phyloP scores from a whole-genome alignment of 1,140 invertebrate species.

The Oscheius sp. region DNA sequence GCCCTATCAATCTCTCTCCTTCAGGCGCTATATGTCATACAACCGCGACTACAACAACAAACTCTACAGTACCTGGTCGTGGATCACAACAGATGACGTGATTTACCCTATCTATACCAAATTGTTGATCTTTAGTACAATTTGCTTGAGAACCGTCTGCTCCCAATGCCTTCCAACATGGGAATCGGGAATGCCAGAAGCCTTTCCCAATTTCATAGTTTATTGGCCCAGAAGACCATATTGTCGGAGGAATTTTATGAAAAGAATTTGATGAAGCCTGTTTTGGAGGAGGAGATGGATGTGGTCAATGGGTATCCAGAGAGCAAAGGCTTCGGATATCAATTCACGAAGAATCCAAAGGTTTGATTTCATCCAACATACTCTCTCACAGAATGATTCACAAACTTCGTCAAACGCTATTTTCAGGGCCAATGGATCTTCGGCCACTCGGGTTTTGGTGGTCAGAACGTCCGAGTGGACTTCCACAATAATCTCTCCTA shows the following conservation, averaged over 20 bases:
- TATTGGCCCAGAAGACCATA: slow-evolving; percentile 19
- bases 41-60: slow-evolving; percentile 30
- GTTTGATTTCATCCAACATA: too few species aligned
- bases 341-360: slow-evolving; percentile 33
- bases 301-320: slow-evolving; percentile 33
- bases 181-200: slow-evolving; percentile 34
- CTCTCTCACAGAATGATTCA: slow-evolving; percentile 5
- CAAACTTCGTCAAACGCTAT: not conserved
- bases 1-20: slow-evolving; percentile 6
- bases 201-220: slow-evolving; percentile 33
- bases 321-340: slow-evolving; percentile 39
- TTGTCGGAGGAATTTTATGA: not conserved
- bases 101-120: not conserved
- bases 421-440: slow-evolving; percentile 43
- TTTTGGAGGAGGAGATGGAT: slow-evolving; percentile 34
- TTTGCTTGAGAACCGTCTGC: slow-evolving; percentile 24
- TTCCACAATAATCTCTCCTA: slow-evolving; percentile 30
- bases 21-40: slow-evolving; percentile 23
- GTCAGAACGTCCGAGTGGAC: slow-evolving; percentile 43
- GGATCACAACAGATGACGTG: slow-evolving; percentile 38
- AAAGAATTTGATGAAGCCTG: slow-evolving; percentile 2
- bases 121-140: slow-evolving; percentile 38
- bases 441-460: slow-evolving; percentile 40
- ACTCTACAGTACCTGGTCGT: slow-evolving; percentile 33
- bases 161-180: slow-evolving; percentile 42